These are phyloP conservation scores for Pseudococcus jackbeardsleyi DNA, from an alignment of 2,888 invertebrate genomes.

Conservation along the genomic window DNA sequence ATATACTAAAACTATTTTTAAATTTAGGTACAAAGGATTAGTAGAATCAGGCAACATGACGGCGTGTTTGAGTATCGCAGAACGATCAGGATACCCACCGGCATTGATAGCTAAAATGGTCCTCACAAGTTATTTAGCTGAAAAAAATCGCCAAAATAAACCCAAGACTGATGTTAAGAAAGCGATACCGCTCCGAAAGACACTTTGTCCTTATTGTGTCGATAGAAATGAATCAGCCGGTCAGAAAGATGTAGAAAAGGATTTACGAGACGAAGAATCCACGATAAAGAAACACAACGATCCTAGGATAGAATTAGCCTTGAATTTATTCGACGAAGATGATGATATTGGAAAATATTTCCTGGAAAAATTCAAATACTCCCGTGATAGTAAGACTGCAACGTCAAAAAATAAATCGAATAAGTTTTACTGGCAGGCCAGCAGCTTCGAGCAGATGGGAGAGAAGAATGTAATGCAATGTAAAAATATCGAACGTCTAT, in stretches of 20 bases:
- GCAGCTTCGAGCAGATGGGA: constrained; percentile 51
- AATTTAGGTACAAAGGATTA: constrained; percentile 40
- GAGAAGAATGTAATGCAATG: constrained; percentile 48
- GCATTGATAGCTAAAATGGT: constrained; percentile 55
- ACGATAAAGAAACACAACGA: constrained; percentile 52
- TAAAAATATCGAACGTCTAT: constrained; percentile 50
- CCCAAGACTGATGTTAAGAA: neutral
- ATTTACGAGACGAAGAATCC: neutral
- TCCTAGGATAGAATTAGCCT: constrained; percentile 55
- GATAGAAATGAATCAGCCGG: neutral
- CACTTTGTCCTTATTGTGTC: neutral
- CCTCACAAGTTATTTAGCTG: constrained; percentile 18
- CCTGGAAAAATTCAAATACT: constrained; percentile 58
- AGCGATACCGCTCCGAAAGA: constrained; percentile 40
- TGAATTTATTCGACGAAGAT: constrained; percentile 61
- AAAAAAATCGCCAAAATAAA: constrained; percentile 18
- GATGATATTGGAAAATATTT: constrained; percentile 55
- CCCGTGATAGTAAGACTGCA: neutral
- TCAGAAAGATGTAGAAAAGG: neutral
- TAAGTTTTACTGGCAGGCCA: constrained; percentile 54
- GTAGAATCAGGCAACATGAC: neutral
- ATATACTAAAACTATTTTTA: neutral
- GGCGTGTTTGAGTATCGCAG: constrained; percentile 43
- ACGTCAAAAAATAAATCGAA: constrained; percentile 5
- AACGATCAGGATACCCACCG: constrained; percentile 33